These are phyloP conservation scores for Alouatta palliata DNA, from an alignment of 2,113 vertebrate genomes.

Conservation along the genomic window DNA sequence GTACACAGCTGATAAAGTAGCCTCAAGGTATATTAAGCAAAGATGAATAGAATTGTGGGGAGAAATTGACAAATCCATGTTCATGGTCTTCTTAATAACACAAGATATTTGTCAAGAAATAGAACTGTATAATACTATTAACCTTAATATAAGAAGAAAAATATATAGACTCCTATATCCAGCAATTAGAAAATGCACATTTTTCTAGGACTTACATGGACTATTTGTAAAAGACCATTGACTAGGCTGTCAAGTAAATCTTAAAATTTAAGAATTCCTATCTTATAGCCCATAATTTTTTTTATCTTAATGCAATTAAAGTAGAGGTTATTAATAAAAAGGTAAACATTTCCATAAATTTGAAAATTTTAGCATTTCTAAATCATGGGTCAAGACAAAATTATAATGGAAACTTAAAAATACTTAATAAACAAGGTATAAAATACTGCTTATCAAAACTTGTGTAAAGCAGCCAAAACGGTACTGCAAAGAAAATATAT, in stretches of 20 bases:
- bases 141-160: constrained; percentile 11
- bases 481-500: neutral
- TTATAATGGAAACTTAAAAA: constrained; percentile 8
- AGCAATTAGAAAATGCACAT: neutral
- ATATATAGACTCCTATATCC: neutral
- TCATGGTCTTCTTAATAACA: neutral
- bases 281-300: neutral
- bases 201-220: constrained; percentile 2
- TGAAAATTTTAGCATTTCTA: neutral
- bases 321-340: neutral
- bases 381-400: neutral
- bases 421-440: neutral
- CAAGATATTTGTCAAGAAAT: neutral
- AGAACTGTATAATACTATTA: neutral
- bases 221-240: neutral
- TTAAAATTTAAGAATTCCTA: neutral
- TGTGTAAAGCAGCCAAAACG: neutral
- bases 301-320: neutral
- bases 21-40: neutral
- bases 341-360: neutral
- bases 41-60: neutral
- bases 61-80: neutral
- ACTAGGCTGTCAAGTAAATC: neutral
- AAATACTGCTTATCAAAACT: neutral
- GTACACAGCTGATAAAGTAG: neutral